Evolutionary conservation across 2,888 invertebrate species (phyloP).

Genomic region (Venustoraphidia nigricollis): DNA sequence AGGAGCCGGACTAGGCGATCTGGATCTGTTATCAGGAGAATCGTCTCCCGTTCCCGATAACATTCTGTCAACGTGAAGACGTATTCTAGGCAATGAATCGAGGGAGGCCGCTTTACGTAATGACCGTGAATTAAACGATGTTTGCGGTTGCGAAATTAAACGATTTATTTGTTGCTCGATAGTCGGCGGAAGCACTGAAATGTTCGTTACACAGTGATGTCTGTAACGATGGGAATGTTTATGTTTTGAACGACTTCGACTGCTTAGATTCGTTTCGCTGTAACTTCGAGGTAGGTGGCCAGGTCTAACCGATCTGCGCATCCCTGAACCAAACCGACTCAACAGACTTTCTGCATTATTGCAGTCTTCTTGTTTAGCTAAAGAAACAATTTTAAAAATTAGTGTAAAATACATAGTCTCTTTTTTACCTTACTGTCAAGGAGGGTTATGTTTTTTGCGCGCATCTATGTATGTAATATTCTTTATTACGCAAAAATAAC

Average conservation of each 20-base stretch:
- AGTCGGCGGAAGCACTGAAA: background rate
- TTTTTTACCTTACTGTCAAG: no score
- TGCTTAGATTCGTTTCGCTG: constrained; percentile 36
- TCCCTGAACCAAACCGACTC: background rate
- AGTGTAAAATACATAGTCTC: no score
- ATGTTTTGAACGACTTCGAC: constrained; percentile 1
- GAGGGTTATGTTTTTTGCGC: no score
- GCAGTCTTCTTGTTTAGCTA: constrained; percentile 17
- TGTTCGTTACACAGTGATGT: no score
- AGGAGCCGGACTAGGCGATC: constrained; percentile 78
- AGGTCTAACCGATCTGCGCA: background rate
- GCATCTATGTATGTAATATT: no score
- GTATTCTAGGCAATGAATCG: constrained; percentile 1
- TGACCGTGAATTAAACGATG: background rate
- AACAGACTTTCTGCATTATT: constrained; percentile 20
- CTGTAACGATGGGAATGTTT: background rate
- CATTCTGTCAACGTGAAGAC: background rate
- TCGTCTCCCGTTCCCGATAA: constrained; percentile 16
- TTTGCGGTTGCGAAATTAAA: constrained; percentile 1
- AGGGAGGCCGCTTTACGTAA: constrained; percentile 3
- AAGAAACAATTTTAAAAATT: background rate
- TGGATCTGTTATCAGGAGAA: constrained; percentile 38
- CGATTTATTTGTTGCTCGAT: constrained; percentile 5
- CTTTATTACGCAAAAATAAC: no score
- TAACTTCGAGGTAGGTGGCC: constrained; percentile 28